Base-by-base conservation (phyloP, 2,888 invertebrate genomes). In the Oeneis ivallda region DNA sequence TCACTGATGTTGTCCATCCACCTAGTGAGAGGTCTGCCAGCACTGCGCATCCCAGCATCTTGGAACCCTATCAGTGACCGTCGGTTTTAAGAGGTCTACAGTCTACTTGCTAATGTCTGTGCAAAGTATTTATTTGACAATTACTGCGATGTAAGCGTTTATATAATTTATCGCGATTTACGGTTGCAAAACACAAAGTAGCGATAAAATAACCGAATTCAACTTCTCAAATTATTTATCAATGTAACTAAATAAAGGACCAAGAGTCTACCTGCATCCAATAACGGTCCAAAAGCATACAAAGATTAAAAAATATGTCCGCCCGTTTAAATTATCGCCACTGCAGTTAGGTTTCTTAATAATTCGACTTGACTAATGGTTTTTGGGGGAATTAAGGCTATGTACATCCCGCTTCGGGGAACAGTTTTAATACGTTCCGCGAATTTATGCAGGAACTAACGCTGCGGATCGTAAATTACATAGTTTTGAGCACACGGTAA, bases 331-430 rank as follows among this genome's bases (percentile, higher is more conserved):
- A 47, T 60, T 49, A 64, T 32, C 54, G 54, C 64, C 34, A 26
- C 49, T 54, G 60, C 53, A 60, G 60, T 49, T 50, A 54, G 41
- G 56, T 56, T 34, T 62, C 53, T 62, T 67, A 65, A 65, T 65
- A 61, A 57, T 47, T 57, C 50, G 47, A 39, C 56, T 54, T 70
- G 65, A 70, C 49, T 63, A 65, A 70, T 67, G 69, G 61, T 54
- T 62, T 62, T 62, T 62, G 53, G 54, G 26, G 54, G 52, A 54
- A 62, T 62, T 54, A 62, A 53, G 53, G 45, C 45, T 17, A 45
- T 45, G 45, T 54, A 54, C 26, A 50, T 19, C 50, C 61, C n/a
- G 61, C 52, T 52, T 41, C 61, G 49, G 59, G 56, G 54, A 54
- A 62, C 49, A 61, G 65, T 65, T 65, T 60, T 65, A 62, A 66